These are phyloP conservation scores for Paramisgurnus dabryanus DNA, from an alignment of 2,113 vertebrate species.

Conservation along the genomic window DNA sequence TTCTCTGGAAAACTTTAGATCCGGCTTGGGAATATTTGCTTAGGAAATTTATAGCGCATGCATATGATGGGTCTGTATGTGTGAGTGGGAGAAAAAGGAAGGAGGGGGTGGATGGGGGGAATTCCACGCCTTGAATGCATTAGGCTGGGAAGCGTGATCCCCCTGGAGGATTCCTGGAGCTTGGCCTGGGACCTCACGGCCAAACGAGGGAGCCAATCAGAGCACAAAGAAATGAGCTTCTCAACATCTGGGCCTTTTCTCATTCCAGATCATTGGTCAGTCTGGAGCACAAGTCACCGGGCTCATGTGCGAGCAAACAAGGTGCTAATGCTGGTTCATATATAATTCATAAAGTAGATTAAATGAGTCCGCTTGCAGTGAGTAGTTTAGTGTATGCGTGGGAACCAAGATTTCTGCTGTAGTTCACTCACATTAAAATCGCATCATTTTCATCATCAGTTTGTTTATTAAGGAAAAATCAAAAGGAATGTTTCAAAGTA, in stretches of 20 bases:
- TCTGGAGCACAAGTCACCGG: constrained; percentile 33
- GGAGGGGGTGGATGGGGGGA: constrained; percentile 43
- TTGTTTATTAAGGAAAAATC: too few species aligned
- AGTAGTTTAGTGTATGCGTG: constrained; percentile 5
- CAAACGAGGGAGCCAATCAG: constrained; percentile 61
- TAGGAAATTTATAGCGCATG: constrained; percentile 80
- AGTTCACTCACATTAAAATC: too few species aligned
- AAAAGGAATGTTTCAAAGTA: too few species aligned
- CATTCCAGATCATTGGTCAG: constrained; percentile 66
- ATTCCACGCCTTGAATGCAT: constrained; percentile 73
- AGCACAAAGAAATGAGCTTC: constrained; percentile 58
- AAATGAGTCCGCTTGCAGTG: not conserved
- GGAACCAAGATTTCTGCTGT: not conserved
- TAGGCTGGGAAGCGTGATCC: constrained; percentile 70
- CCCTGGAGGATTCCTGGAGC: constrained; percentile 59
- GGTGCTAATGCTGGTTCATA: constrained; percentile 19
- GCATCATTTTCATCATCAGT: too few species aligned
- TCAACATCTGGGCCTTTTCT: constrained; percentile 70
- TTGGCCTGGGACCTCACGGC: constrained; percentile 66
- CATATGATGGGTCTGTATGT: constrained; percentile 70
- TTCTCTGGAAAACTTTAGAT: constrained; percentile 74
- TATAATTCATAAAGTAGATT: not conserved
- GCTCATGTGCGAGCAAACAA: constrained; percentile 40
- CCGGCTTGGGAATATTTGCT: constrained; percentile 75
- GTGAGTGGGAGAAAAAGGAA: constrained; percentile 39